Evolutionary conservation across 1,140 invertebrate genomes (phyloP), one percentile per base, ranked within the genome.

Genomic region (Triops cancriformis): DNA sequence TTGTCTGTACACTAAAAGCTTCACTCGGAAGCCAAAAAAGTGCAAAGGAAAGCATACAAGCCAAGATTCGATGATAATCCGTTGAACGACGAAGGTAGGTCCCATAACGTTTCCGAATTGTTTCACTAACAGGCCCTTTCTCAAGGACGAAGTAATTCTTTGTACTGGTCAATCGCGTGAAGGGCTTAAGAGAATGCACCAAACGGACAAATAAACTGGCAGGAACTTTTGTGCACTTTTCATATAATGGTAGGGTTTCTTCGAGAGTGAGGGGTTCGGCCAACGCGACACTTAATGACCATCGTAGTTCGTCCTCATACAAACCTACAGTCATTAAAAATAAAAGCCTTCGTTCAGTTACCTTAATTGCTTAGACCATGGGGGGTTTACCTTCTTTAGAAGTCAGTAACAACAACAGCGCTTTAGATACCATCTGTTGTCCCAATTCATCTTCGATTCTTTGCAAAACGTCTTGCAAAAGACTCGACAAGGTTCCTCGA

Each of bases 371-470:
- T 12, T 31, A 75, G 9, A 75, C 11, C 26, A 37, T 23, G 7
- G 10, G 26, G 23, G 23, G 5, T 26, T 14, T 26, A 83, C 83
- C 37, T 80, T 83, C 14, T 85, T 84, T 45, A 81, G 75, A 37
- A 83, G 81, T 75, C 37, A 74, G 73, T 45, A 86, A 80, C 26
- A 85, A 80, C 11, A 79, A 81, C 31, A 84, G 79, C 0, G 85
- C 82, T 31, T 80, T 81, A 26, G 77, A 74, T 9, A 84, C 79
- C 37, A 84, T 73, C 31, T 81, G 77, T 12, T 79, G 76, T 9
- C 83, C 85, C 79, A 82, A 80, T 74, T 84, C 83, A n/a, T 79
- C 73, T 79, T 85, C 84, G 72, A 86, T 73, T 26, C 84, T 77
- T 14, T 74, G 75, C 31, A 85, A 51, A 14, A 85, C 80, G 51